Conservation (phyloP, 2,113 vertebrate species). For the Myotis davidii region DNA sequence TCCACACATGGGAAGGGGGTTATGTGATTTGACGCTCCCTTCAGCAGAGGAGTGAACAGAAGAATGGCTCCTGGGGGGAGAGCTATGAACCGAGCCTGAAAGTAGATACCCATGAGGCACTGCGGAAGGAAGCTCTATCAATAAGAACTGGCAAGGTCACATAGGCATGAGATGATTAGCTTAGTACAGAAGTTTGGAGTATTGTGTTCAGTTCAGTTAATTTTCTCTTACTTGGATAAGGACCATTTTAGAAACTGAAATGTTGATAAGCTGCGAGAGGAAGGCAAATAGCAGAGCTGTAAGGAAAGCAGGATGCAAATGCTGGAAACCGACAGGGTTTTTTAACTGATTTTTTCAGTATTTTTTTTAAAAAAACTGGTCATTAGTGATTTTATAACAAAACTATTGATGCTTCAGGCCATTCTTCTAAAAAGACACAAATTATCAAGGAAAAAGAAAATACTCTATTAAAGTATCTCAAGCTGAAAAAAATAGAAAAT, state of each 20-base stretch:
- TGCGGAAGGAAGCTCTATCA: neutral
- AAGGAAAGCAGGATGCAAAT: neutral
- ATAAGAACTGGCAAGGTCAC: neutral
- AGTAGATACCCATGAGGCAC: neutral
- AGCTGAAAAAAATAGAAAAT: neutral
- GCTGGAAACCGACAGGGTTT: neutral
- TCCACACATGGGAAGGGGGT: too few species aligned
- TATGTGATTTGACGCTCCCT: neutral
- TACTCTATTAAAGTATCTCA: neutral
- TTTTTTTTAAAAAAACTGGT: neutral
- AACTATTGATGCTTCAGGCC: neutral
- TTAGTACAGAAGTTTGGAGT: neutral
- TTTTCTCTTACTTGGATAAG: neutral
- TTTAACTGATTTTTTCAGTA: neutral
- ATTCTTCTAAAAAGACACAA: slow-evolving; percentile 19
- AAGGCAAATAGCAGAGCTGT: neutral
- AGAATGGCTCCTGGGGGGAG: neutral
- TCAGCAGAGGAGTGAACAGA: neutral
- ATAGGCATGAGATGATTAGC: neutral
- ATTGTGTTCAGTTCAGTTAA: neutral
- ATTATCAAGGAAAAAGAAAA: neutral
- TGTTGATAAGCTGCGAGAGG: neutral
- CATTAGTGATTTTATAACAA: neutral
- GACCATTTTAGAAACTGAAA: neutral
- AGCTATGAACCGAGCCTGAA: neutral